Evolutionary conservation across 2,888 invertebrate genomes (phyloP).

Genomic region (Agrotis segetum): DNA sequence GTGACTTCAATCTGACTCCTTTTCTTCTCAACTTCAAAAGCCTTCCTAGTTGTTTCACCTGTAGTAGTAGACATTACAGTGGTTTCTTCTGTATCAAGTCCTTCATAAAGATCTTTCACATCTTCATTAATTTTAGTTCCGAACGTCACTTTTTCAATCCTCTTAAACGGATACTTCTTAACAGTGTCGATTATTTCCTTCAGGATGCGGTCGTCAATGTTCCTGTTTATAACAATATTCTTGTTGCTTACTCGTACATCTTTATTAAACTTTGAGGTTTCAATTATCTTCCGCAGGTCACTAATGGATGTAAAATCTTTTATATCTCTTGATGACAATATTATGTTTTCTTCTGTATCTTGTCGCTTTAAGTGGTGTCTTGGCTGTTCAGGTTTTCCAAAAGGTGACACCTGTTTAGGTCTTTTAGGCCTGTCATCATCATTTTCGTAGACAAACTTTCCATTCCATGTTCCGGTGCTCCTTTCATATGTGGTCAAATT

Average conservation of each 20-base stretch:
- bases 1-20: conserved; percentile 89
- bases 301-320: conserved; percentile 89
- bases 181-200: conserved; percentile 89
- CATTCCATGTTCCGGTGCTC: conserved; percentile 91
- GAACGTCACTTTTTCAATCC: conserved; percentile 89
- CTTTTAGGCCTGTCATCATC: conserved; percentile 84
- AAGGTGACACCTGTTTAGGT: conserved; percentile 86
- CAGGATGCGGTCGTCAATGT: conserved; percentile 85
- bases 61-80: conserved; percentile 81
- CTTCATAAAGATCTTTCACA: conserved; percentile 90
- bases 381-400: conserved; percentile 84
- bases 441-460: conserved; percentile 90
- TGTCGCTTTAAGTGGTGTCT: conserved; percentile 86
- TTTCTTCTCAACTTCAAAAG: conserved; percentile 87
- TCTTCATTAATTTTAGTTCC: conserved; percentile 91
- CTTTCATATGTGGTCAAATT: conserved; percentile 85
- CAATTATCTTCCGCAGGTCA: conserved; percentile 87
- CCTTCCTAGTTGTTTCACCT: conserved; percentile 84
- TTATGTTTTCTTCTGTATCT: conserved; percentile 88
- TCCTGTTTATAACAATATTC: conserved; percentile 87
- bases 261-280: conserved; percentile 84
- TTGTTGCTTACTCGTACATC: conserved; percentile 87
- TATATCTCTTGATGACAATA: conserved; percentile 87
- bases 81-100: conserved; percentile 84
- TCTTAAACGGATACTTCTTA: conserved; percentile 88